Conservation (phyloP, 2,113 vertebrate genomes). For the Mustela nigripes region DNA sequence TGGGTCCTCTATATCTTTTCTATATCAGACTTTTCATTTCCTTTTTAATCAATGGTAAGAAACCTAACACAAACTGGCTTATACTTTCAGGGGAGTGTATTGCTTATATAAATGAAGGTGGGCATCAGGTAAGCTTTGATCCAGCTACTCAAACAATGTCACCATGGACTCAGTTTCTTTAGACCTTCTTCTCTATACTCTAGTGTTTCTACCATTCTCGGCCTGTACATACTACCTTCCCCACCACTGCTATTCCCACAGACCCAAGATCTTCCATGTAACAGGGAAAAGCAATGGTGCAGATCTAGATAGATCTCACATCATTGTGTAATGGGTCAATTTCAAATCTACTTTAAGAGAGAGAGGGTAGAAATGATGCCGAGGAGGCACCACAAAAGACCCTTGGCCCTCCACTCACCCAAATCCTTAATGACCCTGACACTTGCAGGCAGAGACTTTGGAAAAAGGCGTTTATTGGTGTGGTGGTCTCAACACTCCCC, state of each 20-base stretch:
- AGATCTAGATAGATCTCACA: background rate
- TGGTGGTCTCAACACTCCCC: conserved; percentile 83
- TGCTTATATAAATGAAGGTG: background rate
- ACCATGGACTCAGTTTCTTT: background rate
- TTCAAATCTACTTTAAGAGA: background rate
- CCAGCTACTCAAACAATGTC: background rate
- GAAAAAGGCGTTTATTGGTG: conserved; percentile 86
- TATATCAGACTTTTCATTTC: background rate
- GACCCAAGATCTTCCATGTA: too few relatives aligned
- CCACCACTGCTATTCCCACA: background rate
- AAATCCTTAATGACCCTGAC: background rate
- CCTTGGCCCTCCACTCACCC: background rate
- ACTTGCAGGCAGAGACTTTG: conserved; percentile 76
- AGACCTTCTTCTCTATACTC: background rate
- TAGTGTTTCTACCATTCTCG: background rate
- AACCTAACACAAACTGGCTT: background rate
- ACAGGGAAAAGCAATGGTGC: background rate
- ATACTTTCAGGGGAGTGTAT: background rate
- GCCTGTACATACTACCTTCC: background rate
- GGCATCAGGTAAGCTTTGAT: background rate
- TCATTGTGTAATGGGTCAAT: background rate
- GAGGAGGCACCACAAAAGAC: background rate
- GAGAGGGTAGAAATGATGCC: background rate
- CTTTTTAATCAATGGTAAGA: background rate
- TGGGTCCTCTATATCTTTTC: background rate